Base-by-base conservation (phyloP, 2,888 invertebrate species). In the Hypomecis atomaria region DNA sequence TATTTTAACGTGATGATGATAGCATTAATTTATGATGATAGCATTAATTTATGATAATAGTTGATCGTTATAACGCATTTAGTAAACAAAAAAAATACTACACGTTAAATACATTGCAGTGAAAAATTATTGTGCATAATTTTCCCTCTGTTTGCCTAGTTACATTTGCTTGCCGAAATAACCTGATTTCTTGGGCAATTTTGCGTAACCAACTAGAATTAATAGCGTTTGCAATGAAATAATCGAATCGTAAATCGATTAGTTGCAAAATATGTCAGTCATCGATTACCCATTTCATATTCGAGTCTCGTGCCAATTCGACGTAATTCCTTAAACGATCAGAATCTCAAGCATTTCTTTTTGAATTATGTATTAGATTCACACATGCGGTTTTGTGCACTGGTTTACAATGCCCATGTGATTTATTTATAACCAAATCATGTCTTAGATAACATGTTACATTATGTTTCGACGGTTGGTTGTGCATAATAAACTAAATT, bases 291-390 rank as follows among this genome's bases (percentile, higher is more conserved):
- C 55, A 49, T 57, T 62, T 65, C 49, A 45, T 44, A 45, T 57
- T 65, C 61, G 11, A 9, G 11, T 52, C 67, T 58, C 57, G 64
- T 62, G 47, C 48, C 43, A 40, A 61, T 36, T 57, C 59, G 53
- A 54, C 65, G 62, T 57, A 58, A 63, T 67, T 62, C 62, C 66
- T 52, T 65, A 62, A 67, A 59, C 56, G 69, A 62, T 61, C 48
- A 37, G 72, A 72, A 70, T 72, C 54, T 66, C 53, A 65, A 70
- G 33, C 65, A 59, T 60, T 61, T 65, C 62, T 52, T 65, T 33
- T 23, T 72, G 72, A 67, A 72, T 72, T 47, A 72, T 72, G 62
- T 63, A 72, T 69, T 48, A 44, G 57, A 58, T 61, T 65, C 44
- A 42, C 59, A 48, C 43, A 50, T 59, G 55, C 40, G 38, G 47